phyloP scores from a whole-genome alignment of 2,797 vertebrate species.

The Megalops cyprinoides region DNA sequence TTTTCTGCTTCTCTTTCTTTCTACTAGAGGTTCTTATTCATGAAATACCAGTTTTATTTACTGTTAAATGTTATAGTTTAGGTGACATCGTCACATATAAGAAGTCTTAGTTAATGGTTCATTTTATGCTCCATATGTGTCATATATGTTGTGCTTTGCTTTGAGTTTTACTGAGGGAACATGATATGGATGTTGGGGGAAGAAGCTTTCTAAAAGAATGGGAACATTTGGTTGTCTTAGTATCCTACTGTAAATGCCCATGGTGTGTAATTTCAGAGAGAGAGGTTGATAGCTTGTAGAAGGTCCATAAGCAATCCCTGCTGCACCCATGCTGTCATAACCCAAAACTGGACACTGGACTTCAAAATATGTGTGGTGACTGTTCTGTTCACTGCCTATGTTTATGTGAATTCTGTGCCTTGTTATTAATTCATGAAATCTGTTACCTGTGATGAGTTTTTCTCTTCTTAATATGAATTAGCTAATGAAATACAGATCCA shows the following conservation, averaged over 20 bases:
- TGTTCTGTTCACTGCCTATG: background rate
- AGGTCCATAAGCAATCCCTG: background rate
- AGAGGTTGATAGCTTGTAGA: background rate
- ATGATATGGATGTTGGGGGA: too few relatives aligned
- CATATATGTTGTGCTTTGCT: background rate
- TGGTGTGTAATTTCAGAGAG: background rate
- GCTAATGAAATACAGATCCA: slow-evolving; percentile 31
- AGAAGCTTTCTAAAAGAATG: too few relatives aligned
- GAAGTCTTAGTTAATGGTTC: too few relatives aligned
- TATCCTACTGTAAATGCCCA: too few relatives aligned
- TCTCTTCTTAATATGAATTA: slow-evolving; percentile 40
- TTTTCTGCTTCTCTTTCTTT: background rate
- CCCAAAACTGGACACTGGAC: background rate
- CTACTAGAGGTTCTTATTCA: background rate
- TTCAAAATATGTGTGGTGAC: background rate
- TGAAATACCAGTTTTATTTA: background rate
- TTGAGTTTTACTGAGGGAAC: too few relatives aligned
- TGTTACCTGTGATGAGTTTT: slow-evolving; percentile 51
- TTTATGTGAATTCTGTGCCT: slow-evolving; percentile 4
- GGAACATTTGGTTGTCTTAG: too few relatives aligned
- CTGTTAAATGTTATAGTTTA: too few relatives aligned
- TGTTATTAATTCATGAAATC: slow-evolving; percentile 55
- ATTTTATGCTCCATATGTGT: too few relatives aligned
- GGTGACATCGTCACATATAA: too few relatives aligned
- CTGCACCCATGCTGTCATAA: background rate